phyloP scores from a whole-genome alignment of 2,888 invertebrate species.

The Himalopsyche japonica region DNA sequence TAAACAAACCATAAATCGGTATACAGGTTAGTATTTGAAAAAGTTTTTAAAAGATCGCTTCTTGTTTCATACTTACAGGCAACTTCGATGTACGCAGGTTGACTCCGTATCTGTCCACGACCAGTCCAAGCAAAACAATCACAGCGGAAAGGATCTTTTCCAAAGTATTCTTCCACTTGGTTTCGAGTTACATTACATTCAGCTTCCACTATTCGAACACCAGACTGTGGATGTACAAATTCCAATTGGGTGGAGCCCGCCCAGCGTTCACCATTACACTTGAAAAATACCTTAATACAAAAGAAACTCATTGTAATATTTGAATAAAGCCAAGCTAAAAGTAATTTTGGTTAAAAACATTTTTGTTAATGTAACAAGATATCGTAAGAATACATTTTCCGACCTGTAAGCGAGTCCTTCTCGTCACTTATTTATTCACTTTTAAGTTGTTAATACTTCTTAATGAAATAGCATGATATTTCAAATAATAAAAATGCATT shows the following conservation, averaged over 20 bases:
- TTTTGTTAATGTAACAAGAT: no score
- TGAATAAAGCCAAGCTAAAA: no score
- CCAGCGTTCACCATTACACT: conserved; percentile 81
- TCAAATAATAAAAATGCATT: no score
- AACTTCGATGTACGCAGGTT: conserved; percentile 83
- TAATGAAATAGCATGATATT: no score
- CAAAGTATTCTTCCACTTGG: conserved; percentile 92
- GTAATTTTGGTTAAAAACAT: no score
- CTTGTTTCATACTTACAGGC: conserved; percentile 80
- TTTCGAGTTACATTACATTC: conserved; percentile 84
- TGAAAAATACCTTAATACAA: conserved; percentile 72
- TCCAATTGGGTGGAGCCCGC: conserved; percentile 72
- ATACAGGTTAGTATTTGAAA: no score
- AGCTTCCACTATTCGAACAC: conserved; percentile 83
- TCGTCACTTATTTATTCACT: no score
- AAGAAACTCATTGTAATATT: background rate
- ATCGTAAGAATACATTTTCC: no score
- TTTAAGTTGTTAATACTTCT: no score
- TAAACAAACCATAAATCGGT: no score
- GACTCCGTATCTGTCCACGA: conserved; percentile 82
- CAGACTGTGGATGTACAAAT: conserved; percentile 88
- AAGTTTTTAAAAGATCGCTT: no score
- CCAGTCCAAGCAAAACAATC: conserved; percentile 93
- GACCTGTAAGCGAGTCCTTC: no score
- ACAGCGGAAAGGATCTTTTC: conserved; percentile 87